Evolutionary conservation across 1,140 invertebrate species (phyloP), one percentile per base, ranked within the genome.

Genomic region (Eurosta solidaginis): DNA sequence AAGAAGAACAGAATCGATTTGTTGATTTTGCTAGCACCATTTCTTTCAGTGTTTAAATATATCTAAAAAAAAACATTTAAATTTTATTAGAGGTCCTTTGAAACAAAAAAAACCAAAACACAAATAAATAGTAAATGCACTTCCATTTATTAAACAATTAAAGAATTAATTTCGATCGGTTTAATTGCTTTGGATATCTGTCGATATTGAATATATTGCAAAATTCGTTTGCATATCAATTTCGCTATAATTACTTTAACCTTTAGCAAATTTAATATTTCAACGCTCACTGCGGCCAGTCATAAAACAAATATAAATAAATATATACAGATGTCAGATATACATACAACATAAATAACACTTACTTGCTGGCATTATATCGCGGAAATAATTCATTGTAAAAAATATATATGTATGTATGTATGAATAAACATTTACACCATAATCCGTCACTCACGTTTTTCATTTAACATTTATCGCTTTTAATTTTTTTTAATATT

Each of bases 391-490:
- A 68, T 40, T 0, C 12, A 33, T n/a, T 3, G 33, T 20, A 36
- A 14, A 36, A 68, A 68, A n/a, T n/a, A n/a, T n/a, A n/a, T n/a
- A n/a, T n/a, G n/a, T n/a, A n/a, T n/a, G n/a, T n/a, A n/a, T n/a
- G n/a, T n/a, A n/a, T n/a, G n/a, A 68, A 68, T 40, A 12, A 52
- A 76, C 20, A 52, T 59, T 33, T 20, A 80, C 68, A 78, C 22
- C 25, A 29, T 77, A 76, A 78, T 47, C 49, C 78, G 78, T 82
- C 80, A 77, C 75, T 81, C 81, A 82, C 80, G 81, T 81, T 79
- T 79, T 79, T 79, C 78, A 80, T 78, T 81, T 82, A 78, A 79
- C 33, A 68, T 68, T 76, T 74, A 74, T 45, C n/a, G 73, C 78
- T 78, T 80, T 78, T 63, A 68, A 74, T 47, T 77, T 59, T 79